Evolutionary conservation across 2,888 invertebrate species (phyloP).

Genomic region (Teleogryllus oceanicus): DNA sequence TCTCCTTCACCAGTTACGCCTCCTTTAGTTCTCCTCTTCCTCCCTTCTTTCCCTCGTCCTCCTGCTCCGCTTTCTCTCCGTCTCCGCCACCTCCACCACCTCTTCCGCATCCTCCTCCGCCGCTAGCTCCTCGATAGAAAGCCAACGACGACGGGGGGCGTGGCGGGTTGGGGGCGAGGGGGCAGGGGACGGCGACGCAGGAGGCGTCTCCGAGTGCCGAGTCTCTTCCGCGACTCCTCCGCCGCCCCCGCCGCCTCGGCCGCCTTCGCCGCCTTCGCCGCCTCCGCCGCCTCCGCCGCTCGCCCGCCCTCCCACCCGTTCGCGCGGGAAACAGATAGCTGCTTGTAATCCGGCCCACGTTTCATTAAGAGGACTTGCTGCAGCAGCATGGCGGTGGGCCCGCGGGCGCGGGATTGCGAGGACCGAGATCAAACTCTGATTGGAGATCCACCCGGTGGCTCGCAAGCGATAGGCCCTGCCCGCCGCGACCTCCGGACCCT

Average conservation of each 20-base stretch:
- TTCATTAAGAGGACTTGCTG: conserved; percentile 35
- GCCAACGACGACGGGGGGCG: not conserved
- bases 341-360: conserved; percentile 34
- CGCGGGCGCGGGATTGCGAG: conserved; percentile 27
- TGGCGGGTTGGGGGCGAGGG: too few species aligned
- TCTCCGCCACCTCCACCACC: not conserved
- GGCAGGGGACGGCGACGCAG: too few species aligned
- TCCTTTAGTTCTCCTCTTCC: not conserved
- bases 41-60: not conserved
- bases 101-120: not conserved
- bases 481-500: too few species aligned
- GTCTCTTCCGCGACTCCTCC: too few species aligned
- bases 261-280: too few species aligned
- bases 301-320: not conserved
- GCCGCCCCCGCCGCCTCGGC: too few species aligned
- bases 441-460: not conserved
- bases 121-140: not conserved
- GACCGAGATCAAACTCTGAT: conserved; percentile 27
- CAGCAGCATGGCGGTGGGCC: conserved; percentile 11
- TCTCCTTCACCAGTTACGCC: not conserved
- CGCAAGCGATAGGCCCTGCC: too few species aligned
- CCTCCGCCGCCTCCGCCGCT: too few species aligned
- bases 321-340: conserved; percentile 34
- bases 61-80: not conserved
- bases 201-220: too few species aligned